A percentile compares a stretch with the other conserved stretches of the same genome.
Evolutionary conservation across 2,113 vertebrate genomes (phyloP).

Genomic region (Oreotrochilus melanogaster): DNA sequence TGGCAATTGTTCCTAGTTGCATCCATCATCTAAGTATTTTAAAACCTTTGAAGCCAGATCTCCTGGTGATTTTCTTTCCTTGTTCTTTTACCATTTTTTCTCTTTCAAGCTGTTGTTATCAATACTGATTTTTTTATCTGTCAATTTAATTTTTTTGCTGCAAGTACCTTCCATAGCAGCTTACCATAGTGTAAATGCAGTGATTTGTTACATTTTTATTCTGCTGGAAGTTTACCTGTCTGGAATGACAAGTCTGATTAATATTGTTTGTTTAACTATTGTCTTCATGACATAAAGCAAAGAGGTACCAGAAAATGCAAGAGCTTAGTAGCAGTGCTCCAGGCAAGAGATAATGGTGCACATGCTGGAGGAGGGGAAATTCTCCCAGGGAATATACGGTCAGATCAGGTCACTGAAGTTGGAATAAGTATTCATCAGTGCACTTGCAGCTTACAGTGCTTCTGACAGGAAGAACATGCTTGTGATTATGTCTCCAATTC

Average conservation of each 20-base stretch:
- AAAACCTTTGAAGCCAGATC: background rate
- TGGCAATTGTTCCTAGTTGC: background rate
- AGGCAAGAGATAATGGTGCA: background rate
- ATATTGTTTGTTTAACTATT: background rate
- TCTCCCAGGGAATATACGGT: background rate
- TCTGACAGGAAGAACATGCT: background rate
- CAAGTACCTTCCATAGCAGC: background rate
- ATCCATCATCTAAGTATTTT: background rate
- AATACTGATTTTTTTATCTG: background rate
- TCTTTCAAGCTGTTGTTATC: background rate
- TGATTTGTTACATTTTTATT: background rate
- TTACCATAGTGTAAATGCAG: background rate
- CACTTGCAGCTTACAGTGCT: background rate
- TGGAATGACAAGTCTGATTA: background rate
- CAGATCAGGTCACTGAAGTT: background rate
- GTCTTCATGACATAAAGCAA: background rate
- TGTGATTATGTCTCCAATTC: background rate
- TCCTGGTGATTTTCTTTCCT: background rate
- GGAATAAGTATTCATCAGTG: background rate
- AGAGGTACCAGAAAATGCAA: background rate
- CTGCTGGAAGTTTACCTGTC: background rate
- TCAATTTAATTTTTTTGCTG: conserved; percentile 8
- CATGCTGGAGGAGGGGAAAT: background rate
- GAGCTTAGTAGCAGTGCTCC: background rate
- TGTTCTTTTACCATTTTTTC: background rate